Percentiles rank a stretch among this genome's conserved stretches.
phyloP scores from a whole-genome alignment of 2,888 invertebrate species.

The Cosmopolites sordidus region DNA sequence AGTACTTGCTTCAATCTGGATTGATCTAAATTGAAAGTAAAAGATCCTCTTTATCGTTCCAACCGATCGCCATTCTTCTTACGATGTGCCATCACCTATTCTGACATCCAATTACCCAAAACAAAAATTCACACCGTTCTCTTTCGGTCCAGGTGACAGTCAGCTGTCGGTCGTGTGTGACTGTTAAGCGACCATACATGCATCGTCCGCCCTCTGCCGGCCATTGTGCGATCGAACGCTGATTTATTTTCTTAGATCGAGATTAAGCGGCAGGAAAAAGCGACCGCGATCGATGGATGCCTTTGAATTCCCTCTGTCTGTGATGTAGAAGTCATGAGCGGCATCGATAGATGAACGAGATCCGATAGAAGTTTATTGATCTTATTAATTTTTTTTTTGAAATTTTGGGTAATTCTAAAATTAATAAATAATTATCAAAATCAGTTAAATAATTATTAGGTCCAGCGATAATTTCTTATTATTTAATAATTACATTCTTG shows the following conservation, averaged over 20 bases:
- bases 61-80: too few species aligned
- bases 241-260: constrained; percentile 28
- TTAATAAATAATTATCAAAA: too few species aligned
- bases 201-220: constrained; percentile 12
- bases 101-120: constrained; percentile 1
- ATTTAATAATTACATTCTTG: too few species aligned
- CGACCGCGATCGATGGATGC: constrained; percentile 15
- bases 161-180: constrained; percentile 31
- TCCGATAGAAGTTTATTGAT: constrained; percentile 15
- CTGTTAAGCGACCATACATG: constrained; percentile 29
- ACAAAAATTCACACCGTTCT: constrained; percentile 1
- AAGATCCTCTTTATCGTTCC: too few species aligned
- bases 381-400: too few species aligned
- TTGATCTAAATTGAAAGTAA: too few species aligned
- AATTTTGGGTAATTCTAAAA: too few species aligned
- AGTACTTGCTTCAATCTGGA: too few species aligned
- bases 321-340: constrained; percentile 18
- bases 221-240: constrained; percentile 20
- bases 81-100: not conserved
- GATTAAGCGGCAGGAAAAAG: constrained; percentile 18
- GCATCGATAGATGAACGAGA: constrained; percentile 13
- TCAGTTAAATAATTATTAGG: too few species aligned
- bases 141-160: constrained; percentile 27
- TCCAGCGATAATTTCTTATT: too few species aligned
- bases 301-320: constrained; percentile 14